phyloP scores from a whole-genome alignment of 2,888 invertebrate genomes.

The Aethes cnicana region DNA sequence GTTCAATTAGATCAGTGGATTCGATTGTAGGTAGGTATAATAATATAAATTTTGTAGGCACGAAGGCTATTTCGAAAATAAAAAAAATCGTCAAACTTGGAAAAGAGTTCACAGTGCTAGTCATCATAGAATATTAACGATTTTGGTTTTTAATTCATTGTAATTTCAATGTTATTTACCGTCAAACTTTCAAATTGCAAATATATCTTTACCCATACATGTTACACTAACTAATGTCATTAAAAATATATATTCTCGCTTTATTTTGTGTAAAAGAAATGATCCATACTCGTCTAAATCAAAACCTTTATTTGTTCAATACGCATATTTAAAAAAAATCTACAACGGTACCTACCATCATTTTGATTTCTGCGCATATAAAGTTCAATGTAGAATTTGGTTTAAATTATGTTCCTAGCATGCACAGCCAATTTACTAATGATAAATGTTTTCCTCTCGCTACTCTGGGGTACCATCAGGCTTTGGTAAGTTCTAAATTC shows the following conservation, averaged over 20 bases:
- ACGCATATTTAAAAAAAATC: neutral
- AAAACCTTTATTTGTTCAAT: too few species aligned
- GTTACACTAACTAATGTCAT: too few species aligned
- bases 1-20: too few species aligned
- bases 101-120: slow-evolving; percentile 8
- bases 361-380: slow-evolving; percentile 7
- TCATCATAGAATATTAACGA: neutral
- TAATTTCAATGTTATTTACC: neutral
- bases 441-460: slow-evolving; percentile 53
- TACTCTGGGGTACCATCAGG: slow-evolving; percentile 65
- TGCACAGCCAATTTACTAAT: slow-evolving; percentile 41
- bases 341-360: slow-evolving; percentile 1
- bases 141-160: slow-evolving; percentile 6
- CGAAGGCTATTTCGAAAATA: too few species aligned
- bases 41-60: too few species aligned
- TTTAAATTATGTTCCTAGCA: slow-evolving; percentile 19
- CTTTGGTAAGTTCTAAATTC: slow-evolving; percentile 68
- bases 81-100: too few species aligned
- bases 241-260: too few species aligned
- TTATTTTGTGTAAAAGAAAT: too few species aligned
- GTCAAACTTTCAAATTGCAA: too few species aligned
- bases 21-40: too few species aligned
- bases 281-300: too few species aligned
- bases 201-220: too few species aligned
- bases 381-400: slow-evolving; percentile 32